Conservation (phyloP, 2,888 invertebrate species). For the Parnassius apollo region DNA sequence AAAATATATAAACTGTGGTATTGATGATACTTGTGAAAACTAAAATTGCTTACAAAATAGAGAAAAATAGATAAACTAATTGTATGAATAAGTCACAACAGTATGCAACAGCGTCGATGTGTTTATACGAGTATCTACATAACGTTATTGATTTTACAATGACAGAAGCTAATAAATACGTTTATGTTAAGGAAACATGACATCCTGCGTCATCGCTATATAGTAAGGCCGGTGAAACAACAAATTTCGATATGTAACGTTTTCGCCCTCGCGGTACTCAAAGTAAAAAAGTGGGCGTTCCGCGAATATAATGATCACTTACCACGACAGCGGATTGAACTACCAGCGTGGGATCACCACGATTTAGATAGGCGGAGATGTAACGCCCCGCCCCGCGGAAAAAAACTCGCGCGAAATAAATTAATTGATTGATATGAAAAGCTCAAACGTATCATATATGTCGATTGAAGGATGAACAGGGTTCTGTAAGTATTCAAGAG, state of each 20-base stretch:
- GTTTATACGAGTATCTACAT: slow-evolving; percentile 5
- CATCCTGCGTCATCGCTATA: slow-evolving; percentile 13
- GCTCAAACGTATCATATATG: background rate
- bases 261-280: slow-evolving; percentile 16
- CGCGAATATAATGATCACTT: slow-evolving; percentile 38
- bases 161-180: slow-evolving; percentile 7
- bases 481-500: background rate
- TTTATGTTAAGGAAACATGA: slow-evolving; percentile 19
- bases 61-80: too few species aligned
- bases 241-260: slow-evolving; percentile 8
- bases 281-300: slow-evolving; percentile 26
- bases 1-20: slow-evolving; percentile 11
- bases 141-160: slow-evolving; percentile 13
- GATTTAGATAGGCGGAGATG: slow-evolving; percentile 36
- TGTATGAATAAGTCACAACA: background rate
- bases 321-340: slow-evolving; percentile 36
- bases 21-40: background rate
- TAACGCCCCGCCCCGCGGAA: slow-evolving; percentile 55
- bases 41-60: too few species aligned
- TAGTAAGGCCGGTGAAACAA: background rate
- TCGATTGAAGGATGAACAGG: background rate
- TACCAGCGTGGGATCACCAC: slow-evolving; percentile 34
- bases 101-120: background rate
- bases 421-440: slow-evolving; percentile 69
- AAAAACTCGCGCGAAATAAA: slow-evolving; percentile 72